Conservation (phyloP, 2,113 vertebrate species). For the Bungarus multicinctus region DNA sequence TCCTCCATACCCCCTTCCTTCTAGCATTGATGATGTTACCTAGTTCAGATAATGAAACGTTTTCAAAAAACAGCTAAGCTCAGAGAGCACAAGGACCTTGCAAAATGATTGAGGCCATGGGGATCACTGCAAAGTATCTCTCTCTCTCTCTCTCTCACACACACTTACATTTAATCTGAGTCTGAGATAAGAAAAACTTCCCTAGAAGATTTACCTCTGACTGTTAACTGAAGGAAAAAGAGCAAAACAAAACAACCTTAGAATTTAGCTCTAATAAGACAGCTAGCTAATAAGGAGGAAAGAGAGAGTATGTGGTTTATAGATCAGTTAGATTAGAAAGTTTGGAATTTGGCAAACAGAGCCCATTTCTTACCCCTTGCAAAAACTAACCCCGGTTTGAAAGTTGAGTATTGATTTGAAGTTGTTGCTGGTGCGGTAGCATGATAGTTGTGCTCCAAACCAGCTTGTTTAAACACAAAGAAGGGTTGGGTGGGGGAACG, state of each 20-base stretch:
- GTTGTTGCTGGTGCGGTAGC: neutral
- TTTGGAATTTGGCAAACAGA: slow-evolving; percentile 51
- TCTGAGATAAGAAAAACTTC: neutral
- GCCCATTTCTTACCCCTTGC: slow-evolving; percentile 30
- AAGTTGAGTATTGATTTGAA: slow-evolving; percentile 59
- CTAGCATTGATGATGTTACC: neutral
- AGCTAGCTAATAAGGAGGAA: neutral
- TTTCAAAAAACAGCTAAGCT: too few species aligned
- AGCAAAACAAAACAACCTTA: neutral
- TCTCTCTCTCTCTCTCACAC: neutral
- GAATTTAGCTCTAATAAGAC: rapidly evolving
- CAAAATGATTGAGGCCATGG: neutral
- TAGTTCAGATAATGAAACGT: neutral
- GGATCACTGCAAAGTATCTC: neutral
- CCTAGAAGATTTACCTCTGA: neutral
- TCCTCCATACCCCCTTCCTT: neutral
- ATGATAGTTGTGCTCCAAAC: slow-evolving; percentile 52
- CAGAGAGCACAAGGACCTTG: neutral
- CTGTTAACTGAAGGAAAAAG: neutral
- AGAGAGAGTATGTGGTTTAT: neutral
- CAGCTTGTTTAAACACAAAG: slow-evolving; percentile 60
- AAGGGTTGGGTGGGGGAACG: neutral
- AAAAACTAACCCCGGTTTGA: slow-evolving; percentile 49
- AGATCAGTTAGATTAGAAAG: slow-evolving; percentile 46
- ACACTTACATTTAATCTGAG: neutral